Percentiles rank a stretch among this genome's conserved stretches.
These are phyloP conservation scores for Sarcophilus harrisii DNA, from an alignment of 2,797 vertebrate species.

Conservation along the genomic window DNA sequence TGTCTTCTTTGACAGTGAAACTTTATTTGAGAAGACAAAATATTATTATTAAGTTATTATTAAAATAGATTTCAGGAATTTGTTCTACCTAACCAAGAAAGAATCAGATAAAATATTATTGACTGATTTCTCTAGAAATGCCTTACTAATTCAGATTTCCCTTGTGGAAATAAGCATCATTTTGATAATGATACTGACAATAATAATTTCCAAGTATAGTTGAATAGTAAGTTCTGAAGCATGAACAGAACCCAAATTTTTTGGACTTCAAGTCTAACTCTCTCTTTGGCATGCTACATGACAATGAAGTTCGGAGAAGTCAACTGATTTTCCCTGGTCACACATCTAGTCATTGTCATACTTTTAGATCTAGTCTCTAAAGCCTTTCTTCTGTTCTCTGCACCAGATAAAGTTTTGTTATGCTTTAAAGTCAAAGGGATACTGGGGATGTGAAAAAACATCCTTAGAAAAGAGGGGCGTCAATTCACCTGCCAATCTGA, in stretches of 20 bases:
- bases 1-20: neutral
- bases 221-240: neutral
- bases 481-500: neutral
- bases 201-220: neutral
- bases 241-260: neutral
- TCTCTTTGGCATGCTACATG: neutral
- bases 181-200: neutral
- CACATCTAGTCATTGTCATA: neutral
- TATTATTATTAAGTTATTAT: neutral
- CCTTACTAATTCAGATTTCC: neutral
- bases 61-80: neutral
- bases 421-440: neutral
- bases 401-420: neutral
- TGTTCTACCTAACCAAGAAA: neutral
- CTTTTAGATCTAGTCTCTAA: neutral
- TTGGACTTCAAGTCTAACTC: neutral
- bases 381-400: neutral
- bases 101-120: neutral
- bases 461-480: neutral
- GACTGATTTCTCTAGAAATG: neutral
- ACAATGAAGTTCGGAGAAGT: neutral
- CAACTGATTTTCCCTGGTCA: neutral
- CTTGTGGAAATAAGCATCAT: neutral
- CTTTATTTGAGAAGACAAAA: neutral
- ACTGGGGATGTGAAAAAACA: neutral